Percentiles rank a stretch among this genome's conserved stretches.
Evolutionary conservation across 2,888 invertebrate genomes (phyloP).

Genomic region (Polia nebulosa): DNA sequence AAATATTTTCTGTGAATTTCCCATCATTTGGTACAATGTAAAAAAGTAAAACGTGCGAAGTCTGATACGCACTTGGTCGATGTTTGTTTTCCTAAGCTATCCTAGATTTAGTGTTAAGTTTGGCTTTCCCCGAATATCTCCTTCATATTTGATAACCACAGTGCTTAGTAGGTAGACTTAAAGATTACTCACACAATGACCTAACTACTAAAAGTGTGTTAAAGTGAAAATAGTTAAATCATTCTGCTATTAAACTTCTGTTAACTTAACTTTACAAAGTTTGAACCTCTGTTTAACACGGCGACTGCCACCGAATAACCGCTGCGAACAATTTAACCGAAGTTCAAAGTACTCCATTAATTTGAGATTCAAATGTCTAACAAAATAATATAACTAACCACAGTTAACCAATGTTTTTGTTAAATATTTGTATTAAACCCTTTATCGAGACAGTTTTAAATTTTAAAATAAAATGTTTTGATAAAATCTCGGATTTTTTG

Average conservation of each 20-base stretch:
- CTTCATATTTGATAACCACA: background rate
- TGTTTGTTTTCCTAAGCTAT: no score
- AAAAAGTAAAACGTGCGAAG: no score
- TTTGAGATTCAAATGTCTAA: slow-evolving; percentile 38
- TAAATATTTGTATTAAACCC: slow-evolving; percentile 39
- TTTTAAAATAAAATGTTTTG: slow-evolving; percentile 1
- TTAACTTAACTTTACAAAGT: slow-evolving; percentile 31
- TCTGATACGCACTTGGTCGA: no score
- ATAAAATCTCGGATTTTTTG: background rate
- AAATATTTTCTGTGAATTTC: no score
- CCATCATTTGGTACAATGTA: no score
- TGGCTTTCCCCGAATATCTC: no score
- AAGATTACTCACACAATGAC: background rate
- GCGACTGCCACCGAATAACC: slow-evolving; percentile 49
- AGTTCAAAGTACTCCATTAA: slow-evolving; percentile 46
- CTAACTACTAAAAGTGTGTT: slow-evolving; percentile 1
- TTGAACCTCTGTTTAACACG: slow-evolving; percentile 44
- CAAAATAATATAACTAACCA: slow-evolving; percentile 26
- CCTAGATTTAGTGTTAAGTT: no score
- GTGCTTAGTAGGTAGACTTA: background rate
- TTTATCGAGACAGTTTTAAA: background rate
- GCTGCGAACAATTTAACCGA: slow-evolving; percentile 41
- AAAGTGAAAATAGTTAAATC: slow-evolving; percentile 26
- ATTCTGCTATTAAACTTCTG: slow-evolving; percentile 37
- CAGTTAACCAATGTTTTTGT: slow-evolving; percentile 17